Conservation (phyloP, 2,888 invertebrate species). For the Ceriagrion tenellum region DNA sequence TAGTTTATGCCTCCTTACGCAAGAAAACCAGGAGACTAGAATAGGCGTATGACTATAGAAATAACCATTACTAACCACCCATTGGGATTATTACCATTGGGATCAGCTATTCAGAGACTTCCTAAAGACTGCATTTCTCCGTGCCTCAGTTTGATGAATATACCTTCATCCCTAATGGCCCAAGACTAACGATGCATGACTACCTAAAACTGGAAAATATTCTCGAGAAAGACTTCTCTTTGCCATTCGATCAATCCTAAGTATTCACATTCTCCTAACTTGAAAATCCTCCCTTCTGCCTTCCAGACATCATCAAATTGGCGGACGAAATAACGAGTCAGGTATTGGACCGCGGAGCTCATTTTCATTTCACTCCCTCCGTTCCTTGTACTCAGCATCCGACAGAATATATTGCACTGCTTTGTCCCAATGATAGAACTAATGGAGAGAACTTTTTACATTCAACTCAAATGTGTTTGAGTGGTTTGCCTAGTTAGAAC, state of each 20-base stretch:
- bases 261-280: background rate
- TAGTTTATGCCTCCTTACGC: too few relatives aligned
- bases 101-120: background rate
- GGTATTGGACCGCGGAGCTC: background rate
- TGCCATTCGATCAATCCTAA: background rate
- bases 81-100: too few relatives aligned
- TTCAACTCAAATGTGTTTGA: too few relatives aligned
- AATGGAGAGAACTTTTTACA: too few relatives aligned
- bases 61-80: too few relatives aligned
- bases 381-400: background rate
- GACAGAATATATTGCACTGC: too few relatives aligned
- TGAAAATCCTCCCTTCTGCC: background rate
- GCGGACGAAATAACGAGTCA: background rate
- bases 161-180: background rate
- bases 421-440: too few relatives aligned
- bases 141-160: background rate
- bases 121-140: background rate
- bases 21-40: too few relatives aligned
- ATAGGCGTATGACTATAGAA: too few relatives aligned
- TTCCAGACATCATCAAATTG: background rate
- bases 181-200: background rate
- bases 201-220: background rate
- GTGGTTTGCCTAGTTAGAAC: too few relatives aligned
- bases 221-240: background rate
- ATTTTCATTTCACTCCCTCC: background rate